Evolutionary conservation across 2,797 vertebrate species (phyloP).

Genomic region (Anableps anableps): DNA sequence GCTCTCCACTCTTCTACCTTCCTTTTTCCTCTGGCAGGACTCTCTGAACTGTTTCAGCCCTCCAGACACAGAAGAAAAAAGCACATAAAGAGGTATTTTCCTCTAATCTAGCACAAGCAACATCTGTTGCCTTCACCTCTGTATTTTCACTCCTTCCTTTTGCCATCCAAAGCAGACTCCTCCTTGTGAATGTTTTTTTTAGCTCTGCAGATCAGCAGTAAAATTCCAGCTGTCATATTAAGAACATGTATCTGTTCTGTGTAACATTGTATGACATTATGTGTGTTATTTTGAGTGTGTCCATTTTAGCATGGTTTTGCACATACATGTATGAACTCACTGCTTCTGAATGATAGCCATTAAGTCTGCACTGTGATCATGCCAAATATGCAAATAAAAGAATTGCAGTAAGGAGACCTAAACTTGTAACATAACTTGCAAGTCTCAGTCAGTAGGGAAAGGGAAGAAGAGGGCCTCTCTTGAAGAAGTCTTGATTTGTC

Average conservation of each 20-base stretch:
- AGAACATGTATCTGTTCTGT: constrained; percentile 13
- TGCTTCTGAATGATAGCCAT: constrained; percentile 15
- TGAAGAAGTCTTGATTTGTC: constrained; percentile 17
- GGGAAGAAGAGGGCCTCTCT: constrained; percentile 27
- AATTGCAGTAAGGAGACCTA: background rate
- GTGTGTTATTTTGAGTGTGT: background rate
- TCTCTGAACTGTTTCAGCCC: constrained; percentile 56
- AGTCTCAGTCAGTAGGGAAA: background rate
- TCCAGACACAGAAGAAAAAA: constrained; percentile 43
- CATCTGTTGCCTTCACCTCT: background rate
- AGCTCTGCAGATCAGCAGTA: constrained; percentile 21
- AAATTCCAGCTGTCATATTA: constrained; percentile 18
- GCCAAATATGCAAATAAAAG: background rate
- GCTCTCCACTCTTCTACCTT: constrained; percentile 10
- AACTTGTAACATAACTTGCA: background rate
- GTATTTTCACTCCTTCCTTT: background rate
- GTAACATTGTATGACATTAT: background rate
- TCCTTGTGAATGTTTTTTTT: constrained; percentile 1
- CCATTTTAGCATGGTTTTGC: background rate
- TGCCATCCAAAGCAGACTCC: constrained; percentile 6
- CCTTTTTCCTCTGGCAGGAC: constrained; percentile 56
- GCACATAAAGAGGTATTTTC: constrained; percentile 26
- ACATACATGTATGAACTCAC: constrained; percentile 4
- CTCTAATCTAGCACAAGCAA: background rate
- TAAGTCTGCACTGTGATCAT: background rate